Conservation (phyloP, 2,113 vertebrate species). For the Nettapus auritus region DNA sequence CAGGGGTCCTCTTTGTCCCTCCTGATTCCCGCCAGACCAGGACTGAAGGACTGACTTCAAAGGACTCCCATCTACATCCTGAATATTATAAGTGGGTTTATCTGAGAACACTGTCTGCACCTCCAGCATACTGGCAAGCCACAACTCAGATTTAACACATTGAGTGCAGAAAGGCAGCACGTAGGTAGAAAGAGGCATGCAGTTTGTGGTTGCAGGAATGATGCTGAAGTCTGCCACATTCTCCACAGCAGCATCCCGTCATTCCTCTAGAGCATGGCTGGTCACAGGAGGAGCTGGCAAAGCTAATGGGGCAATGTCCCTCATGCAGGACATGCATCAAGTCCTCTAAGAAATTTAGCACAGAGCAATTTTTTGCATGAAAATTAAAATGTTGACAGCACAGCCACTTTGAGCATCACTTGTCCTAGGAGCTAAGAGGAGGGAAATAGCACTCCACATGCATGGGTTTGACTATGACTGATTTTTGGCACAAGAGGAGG, state of each 20-base stretch:
- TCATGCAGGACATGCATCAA: background rate
- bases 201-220: background rate
- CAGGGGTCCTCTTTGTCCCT: background rate
- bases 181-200: background rate
- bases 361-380: background rate
- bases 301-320: background rate
- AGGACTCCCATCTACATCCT: background rate
- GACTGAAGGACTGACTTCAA: background rate
- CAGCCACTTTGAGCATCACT: background rate
- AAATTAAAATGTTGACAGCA: background rate
- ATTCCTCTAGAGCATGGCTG: background rate
- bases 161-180: background rate
- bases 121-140: background rate
- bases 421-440: background rate
- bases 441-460: accelerated
- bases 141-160: background rate
- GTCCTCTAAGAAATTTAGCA: background rate
- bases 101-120: background rate
- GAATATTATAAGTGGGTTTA: background rate
- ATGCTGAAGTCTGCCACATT: background rate
- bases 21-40: background rate
- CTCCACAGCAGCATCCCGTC: background rate
- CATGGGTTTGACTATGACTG: background rate
- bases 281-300: accelerated
- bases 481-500: background rate